Conservation (phyloP, 2,113 vertebrate genomes). For the Mustela nigripes region DNA sequence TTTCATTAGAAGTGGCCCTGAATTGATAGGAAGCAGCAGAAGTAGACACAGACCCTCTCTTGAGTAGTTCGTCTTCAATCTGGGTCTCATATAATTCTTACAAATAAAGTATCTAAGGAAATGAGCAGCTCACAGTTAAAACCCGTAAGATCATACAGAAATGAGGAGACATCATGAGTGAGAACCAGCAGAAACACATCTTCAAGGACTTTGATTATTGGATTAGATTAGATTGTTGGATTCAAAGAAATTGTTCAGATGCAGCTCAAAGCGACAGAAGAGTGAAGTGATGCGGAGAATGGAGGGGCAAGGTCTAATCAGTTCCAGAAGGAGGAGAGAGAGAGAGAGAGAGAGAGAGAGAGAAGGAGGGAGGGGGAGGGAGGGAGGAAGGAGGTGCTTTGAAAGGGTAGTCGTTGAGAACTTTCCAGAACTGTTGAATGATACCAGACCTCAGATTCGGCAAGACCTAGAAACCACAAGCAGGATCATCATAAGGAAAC, state of each 20-base stretch:
- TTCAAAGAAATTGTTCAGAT: background rate
- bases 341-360: background rate
- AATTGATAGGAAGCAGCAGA: background rate
- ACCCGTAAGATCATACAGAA: background rate
- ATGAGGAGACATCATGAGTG: background rate
- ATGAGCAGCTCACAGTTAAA: background rate
- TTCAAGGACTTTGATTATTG: background rate
- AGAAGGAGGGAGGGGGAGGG: background rate
- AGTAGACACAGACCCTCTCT: background rate
- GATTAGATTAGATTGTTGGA: background rate
- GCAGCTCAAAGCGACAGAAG: background rate
- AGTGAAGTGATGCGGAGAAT: background rate
- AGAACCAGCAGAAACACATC: slow-evolving; percentile 1
- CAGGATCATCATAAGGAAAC: background rate
- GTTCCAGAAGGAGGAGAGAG: background rate
- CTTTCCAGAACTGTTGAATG: background rate
- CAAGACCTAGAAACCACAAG: background rate
- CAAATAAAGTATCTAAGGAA: background rate
- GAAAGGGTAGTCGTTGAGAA: background rate
- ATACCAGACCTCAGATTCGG: background rate
- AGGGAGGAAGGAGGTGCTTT: background rate
- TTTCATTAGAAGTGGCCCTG: background rate
- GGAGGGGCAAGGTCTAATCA: background rate
- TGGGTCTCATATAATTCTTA: background rate
- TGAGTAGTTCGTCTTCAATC: background rate